A percentile compares a stretch with the other conserved stretches of the same genome.
These are phyloP conservation scores for Trochalopteron elliotii DNA, from an alignment of 2,113 vertebrate genomes.

Conservation along the genomic window DNA sequence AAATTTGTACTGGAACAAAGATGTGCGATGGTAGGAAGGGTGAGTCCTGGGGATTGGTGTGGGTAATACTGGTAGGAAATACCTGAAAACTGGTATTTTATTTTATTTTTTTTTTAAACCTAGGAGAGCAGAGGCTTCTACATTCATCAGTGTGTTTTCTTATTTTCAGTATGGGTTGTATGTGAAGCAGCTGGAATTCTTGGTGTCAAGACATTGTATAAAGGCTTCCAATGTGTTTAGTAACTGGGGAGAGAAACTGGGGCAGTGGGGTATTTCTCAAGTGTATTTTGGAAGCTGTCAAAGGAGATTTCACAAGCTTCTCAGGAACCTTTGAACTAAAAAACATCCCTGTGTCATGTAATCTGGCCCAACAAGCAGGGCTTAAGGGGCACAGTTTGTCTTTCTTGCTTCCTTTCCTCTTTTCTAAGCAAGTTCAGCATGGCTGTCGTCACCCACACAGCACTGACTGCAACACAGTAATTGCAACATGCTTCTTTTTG, in stretches of 20 bases:
- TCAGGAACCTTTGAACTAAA: constrained; percentile 29
- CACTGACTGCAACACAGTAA: not conserved
- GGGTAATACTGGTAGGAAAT: not conserved
- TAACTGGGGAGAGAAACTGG: constrained; percentile 23
- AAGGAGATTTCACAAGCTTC: constrained; percentile 47
- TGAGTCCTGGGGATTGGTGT: constrained; percentile 24
- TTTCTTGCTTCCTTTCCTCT: not conserved
- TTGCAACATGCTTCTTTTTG: not conserved
- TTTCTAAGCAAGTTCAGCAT: not conserved
- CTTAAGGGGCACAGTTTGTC: not conserved
- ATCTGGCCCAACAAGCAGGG: not conserved
- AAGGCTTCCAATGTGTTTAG: not conserved
- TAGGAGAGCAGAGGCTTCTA: not conserved
- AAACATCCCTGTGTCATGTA: not conserved
- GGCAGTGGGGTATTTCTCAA: constrained; percentile 47
- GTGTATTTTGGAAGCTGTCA: constrained; percentile 35
- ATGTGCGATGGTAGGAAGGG: constrained; percentile 33
- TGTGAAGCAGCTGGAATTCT: not conserved
- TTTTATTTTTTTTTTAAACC: not conserved
- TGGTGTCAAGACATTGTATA: not conserved
- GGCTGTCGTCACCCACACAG: not conserved
- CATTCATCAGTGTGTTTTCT: not conserved
- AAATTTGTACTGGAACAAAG: constrained; percentile 18
- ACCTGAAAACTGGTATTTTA: not conserved
- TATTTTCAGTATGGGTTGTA: not conserved